phyloP scores from a whole-genome alignment of 1,140 invertebrate genomes.

The Cepaea nemoralis region DNA sequence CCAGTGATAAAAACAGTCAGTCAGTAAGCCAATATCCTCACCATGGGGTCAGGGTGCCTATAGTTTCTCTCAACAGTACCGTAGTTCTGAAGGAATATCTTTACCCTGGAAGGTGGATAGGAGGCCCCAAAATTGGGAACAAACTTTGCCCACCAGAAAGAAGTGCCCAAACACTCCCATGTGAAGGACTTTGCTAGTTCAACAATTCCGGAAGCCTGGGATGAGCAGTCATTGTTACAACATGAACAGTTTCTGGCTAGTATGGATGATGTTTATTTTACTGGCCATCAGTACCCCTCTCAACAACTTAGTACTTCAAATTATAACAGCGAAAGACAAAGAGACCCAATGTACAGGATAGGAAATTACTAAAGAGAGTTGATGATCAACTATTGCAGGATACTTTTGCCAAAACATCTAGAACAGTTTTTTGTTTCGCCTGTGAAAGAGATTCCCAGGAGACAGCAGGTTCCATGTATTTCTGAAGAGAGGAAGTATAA shows the following conservation, averaged over 20 bases:
- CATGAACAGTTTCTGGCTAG: slow-evolving; percentile 34
- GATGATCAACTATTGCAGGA: too few species aligned
- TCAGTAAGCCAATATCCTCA: background rate
- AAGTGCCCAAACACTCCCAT: too few species aligned
- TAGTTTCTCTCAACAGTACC: background rate
- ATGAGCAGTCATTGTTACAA: slow-evolving; percentile 28
- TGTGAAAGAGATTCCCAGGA: background rate
- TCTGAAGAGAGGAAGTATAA: too few species aligned
- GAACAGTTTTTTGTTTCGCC: background rate
- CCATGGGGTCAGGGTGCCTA: slow-evolving; percentile 23
- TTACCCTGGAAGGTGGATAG: background rate
- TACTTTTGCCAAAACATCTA: background rate
- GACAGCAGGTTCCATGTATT: background rate
- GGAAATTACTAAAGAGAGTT: too few species aligned
- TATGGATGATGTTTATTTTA: background rate
- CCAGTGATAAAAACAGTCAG: too few species aligned
- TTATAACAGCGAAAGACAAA: background rate
- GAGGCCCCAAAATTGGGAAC: background rate
- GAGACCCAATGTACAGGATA: background rate
- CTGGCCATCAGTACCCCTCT: background rate
- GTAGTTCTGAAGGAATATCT: background rate
- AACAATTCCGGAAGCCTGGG: background rate
- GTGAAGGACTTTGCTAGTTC: background rate
- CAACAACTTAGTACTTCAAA: background rate
- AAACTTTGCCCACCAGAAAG: background rate